These are phyloP conservation scores for Mechanitis messenoides DNA, from an alignment of 2,888 invertebrate genomes.

Conservation along the genomic window DNA sequence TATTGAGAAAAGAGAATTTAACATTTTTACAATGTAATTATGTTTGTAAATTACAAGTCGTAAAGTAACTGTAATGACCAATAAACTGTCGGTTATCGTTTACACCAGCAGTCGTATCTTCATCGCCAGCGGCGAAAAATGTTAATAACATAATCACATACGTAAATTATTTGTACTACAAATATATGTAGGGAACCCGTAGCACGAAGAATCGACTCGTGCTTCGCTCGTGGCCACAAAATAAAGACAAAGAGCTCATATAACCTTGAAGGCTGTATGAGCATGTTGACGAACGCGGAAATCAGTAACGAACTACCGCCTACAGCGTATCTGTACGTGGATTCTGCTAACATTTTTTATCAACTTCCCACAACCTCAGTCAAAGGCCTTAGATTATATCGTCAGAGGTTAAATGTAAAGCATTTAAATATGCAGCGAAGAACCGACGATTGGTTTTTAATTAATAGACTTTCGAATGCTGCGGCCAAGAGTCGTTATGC, in stretches of 20 bases:
- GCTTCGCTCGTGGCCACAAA: conserved; percentile 40
- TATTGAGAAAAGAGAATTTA: no score
- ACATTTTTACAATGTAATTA: no score
- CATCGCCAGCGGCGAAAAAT: no score
- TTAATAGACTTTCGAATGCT: background rate
- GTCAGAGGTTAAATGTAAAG: conserved; percentile 6
- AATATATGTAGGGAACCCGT: conserved; percentile 19
- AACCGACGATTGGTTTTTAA: background rate
- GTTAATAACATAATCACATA: no score
- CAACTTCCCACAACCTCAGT: conserved; percentile 36
- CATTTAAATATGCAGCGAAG: background rate
- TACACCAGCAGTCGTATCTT: no score
- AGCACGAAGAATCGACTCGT: conserved; percentile 21
- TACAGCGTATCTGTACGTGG: conserved; percentile 45
- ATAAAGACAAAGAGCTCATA: conserved; percentile 71
- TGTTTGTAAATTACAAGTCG: no score
- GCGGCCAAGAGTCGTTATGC: background rate
- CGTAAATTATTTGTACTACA: background rate
- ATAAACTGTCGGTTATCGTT: no score
- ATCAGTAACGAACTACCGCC: conserved; percentile 61
- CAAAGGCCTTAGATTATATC: conserved; percentile 25
- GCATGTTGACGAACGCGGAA: conserved; percentile 47
- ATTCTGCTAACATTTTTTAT: conserved; percentile 19
- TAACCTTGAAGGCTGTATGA: conserved; percentile 63
- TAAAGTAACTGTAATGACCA: no score